Evolutionary conservation across 2,113 vertebrate genomes (phyloP), one percentile per base, ranked within the genome.

Genomic region (Mastomys natalensis): DNA sequence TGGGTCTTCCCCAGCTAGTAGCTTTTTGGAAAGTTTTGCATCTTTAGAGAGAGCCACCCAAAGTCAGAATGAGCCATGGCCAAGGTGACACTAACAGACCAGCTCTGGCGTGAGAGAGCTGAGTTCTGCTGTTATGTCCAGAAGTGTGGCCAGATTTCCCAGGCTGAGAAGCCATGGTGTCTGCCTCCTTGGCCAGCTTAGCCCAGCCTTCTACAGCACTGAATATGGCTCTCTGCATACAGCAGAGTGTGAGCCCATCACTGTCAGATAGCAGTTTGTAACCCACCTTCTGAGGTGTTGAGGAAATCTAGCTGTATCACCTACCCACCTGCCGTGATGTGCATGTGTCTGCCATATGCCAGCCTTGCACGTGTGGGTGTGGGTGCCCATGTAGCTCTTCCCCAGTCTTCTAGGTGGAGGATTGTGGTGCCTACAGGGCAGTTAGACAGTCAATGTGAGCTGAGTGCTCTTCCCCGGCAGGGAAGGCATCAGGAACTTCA

Each of bases 201-300:
- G 37, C 48, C 31, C 78, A 91, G 91, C 80, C 76, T 37, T 81
- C 95, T 93, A 76, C 58, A 64, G 66, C 0, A 1, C 43, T 37
- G 91, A 45, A 21, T 74, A 40, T 43, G 55, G 0, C 1, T 1
- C 89, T 66, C 72, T 64, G n/a, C 89, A 34, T 45, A 34, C 16
- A 0, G 68, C 91, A 93, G 89, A 73, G 55, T 62, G 80, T 3
- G 37, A 58, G 43, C 73, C 92, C 3, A 37, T 53, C 40, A 81
- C 93, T 89, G 92, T 93, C 92, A 96, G 93, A 96, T n/a, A 1
- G 68, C 87, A 77, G 94, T 88, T 94, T 81, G 62, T 88, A 78
- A 68, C 66, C 93, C 0, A 10, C 89, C 15, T 94, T 92, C 87
- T 19, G 72, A 94, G 90, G 87, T 94, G 91, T 86, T 92, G 87